Base-by-base conservation (phyloP, 2,113 vertebrate genomes). In the Tyto alba region DNA sequence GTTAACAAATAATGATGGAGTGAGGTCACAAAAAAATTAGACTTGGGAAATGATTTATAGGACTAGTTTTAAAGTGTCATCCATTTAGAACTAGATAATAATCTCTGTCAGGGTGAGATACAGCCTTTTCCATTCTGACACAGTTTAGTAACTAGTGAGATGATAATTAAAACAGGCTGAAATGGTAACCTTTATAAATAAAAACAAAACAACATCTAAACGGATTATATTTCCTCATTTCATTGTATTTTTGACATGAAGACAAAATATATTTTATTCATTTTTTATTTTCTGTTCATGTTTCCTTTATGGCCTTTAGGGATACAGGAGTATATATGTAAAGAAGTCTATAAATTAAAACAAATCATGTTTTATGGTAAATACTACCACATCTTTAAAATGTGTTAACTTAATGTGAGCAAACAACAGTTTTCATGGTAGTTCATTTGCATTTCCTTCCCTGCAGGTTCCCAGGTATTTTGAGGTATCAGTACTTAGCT, bases 201-300 rank as follows among this genome's bases (percentile, higher is more conserved):
- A 97, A 96, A 85, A 36, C 26, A 63, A 96, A 97, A 48, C 57
- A 91, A 50, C 66, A 81, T 71, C 85, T 94, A 80, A 78, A 71
- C 40, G 59, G 64, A 96, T 96, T 97, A 83, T 96, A 96, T 97
- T 96, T 97, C 76, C 93, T 90, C 56, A 53, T 89, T 97, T 97
- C 95, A 97, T 85, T 97, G 91, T 82, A 89, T 79, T 96, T 97
- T 96, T 97, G 96, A 97, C 97, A 92, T 97, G 89, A 96, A 97
- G 85, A 52, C 69, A 95, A 97, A 86, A 98, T 90, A 57, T 94
- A 97, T 97, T 95, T 85, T 57, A 69, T 79, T 89, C 19, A 30
- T 79, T 95, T 97, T 93, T 47, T 95, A 64, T 64, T 89, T 96
- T 93, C 66, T 94, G 72, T 93, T 97, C 96, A 86, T 94, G 50